Evolutionary conservation across 2,113 vertebrate species (phyloP).

Genomic region (Malurus melanocephalus): DNA sequence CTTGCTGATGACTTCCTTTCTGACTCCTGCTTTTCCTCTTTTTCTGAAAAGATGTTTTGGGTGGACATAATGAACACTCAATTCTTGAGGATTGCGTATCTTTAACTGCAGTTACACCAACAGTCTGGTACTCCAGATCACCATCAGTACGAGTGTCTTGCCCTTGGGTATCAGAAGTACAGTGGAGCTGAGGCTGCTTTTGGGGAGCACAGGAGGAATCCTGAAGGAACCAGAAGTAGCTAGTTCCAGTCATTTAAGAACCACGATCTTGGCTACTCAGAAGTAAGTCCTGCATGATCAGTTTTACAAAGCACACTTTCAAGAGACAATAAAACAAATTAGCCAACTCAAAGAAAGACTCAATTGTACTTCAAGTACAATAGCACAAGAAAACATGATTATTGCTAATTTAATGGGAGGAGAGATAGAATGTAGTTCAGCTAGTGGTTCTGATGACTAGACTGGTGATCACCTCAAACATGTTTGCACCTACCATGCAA

Average conservation of each 20-base stretch:
- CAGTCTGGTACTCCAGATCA: background rate
- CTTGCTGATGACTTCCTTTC: background rate
- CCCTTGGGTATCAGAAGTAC: background rate
- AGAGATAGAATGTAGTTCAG: background rate
- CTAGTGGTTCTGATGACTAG: background rate
- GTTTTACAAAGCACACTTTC: background rate
- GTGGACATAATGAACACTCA: background rate
- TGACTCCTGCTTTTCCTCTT: background rate
- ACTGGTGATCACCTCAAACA: background rate
- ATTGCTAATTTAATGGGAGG: background rate
- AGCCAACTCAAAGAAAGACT: background rate
- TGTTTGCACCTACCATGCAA: background rate
- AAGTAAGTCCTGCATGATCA: background rate
- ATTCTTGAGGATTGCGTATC: background rate
- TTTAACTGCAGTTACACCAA: background rate
- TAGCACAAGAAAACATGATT: background rate
- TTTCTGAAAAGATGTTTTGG: background rate
- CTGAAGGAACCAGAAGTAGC: background rate
- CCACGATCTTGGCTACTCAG: background rate
- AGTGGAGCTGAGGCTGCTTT: background rate
- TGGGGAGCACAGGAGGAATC: background rate
- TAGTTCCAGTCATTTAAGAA: background rate
- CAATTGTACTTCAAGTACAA: background rate
- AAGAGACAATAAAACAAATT: background rate
- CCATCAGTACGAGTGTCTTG: rapidly evolving